Conservation (phyloP, 2,113 vertebrate genomes). For the Rallus limicola region DNA sequence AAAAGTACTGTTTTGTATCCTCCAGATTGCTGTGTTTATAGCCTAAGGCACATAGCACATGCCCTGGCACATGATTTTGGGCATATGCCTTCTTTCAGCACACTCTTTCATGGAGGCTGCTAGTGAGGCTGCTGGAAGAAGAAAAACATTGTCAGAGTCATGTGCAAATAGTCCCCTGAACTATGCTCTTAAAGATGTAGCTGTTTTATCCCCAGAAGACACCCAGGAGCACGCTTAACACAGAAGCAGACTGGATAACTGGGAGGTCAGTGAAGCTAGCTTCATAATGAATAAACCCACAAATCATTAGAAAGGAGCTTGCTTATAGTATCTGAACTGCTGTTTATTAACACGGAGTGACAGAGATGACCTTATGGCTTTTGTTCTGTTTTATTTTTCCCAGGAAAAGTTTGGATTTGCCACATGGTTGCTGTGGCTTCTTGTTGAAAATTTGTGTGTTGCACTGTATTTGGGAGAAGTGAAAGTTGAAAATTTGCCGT, state of each 20-base stretch:
- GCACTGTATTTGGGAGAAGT: background rate
- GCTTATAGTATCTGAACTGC: background rate
- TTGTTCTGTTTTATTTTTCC: background rate
- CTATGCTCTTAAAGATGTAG: background rate
- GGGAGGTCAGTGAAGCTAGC: background rate
- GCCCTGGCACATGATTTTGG: background rate
- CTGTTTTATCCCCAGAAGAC: background rate
- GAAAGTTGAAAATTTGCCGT: background rate
- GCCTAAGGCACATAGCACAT: background rate
- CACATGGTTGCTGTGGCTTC: background rate
- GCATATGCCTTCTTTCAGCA: background rate
- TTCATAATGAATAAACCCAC: background rate
- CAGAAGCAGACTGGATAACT: background rate
- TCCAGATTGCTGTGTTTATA: background rate
- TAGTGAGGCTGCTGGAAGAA: background rate
- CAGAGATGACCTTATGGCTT: background rate
- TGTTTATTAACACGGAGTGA: background rate
- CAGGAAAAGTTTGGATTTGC: background rate
- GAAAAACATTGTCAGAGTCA: background rate
- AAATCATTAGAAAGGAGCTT: background rate
- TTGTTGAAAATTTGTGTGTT: background rate
- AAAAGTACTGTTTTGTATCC: background rate
- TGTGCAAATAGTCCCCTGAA: background rate
- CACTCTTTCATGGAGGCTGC: background rate
- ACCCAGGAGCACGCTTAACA: background rate